Base-by-base conservation (phyloP, 1,140 invertebrate genomes). In the Drosophila sechellia region DNA sequence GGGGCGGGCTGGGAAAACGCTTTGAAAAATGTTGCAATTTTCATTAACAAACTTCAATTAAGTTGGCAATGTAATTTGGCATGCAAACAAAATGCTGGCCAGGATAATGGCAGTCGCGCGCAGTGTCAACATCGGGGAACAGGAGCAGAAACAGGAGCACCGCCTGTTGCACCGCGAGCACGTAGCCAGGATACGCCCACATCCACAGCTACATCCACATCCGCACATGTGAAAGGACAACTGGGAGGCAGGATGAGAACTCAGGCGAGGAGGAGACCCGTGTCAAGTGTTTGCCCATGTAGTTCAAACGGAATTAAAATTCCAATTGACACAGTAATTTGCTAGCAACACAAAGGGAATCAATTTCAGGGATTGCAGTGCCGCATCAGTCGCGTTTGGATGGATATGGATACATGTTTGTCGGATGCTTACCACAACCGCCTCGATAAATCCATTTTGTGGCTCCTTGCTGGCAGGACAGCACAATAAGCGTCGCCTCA, bases 371-470 rank as follows among this genome's bases (percentile, higher is more conserved):
- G 57, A 77, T 60, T 42, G 63, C 48, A 56, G 35, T 15, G 48
- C 48, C 42, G 27, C 65, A 81, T 64, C 39, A 25, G 42, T 56
- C 57, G 60, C 53, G 63, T 40, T 60, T 50, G 57, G 22, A 53
- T 46, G 55, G 55, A 73, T 73, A 79, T n/a, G n/a, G 48, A 50
- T 50, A 34, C 64, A 89, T 89, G 77, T 89, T 84, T 89, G 84
- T 90, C 71, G 61, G 75, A 89, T 90, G 79, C 90, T 91, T 91
- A 91, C 90, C 90, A 85, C 79, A 90, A 90, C 80, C 90, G 90
- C 90, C 90, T 85, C 68, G 90, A 91, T 91, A 91, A 91, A 91
- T 91, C 90, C 90, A 91, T 91, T 89, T 89, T 84, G 86, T 54
- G 59, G 77, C 73, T 89, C 73, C 56, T 75, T 77, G 54, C 34